These are phyloP conservation scores for Subacronicta megacephala DNA, from an alignment of 2,888 invertebrate species.

Conservation along the genomic window DNA sequence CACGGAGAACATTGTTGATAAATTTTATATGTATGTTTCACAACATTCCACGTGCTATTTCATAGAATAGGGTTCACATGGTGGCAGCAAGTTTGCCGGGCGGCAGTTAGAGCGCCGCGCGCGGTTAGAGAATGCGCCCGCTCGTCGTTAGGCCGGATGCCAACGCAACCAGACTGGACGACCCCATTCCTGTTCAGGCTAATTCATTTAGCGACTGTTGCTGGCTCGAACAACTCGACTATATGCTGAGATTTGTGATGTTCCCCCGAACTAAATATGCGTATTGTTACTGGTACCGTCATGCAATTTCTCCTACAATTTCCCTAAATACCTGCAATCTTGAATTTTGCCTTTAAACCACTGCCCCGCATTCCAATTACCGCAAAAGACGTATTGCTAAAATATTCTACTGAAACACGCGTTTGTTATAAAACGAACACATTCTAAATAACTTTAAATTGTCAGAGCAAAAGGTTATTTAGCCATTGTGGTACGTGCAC, in stretches of 20 bases:
- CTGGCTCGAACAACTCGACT: slow-evolving; percentile 61
- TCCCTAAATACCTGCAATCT: not conserved
- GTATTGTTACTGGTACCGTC: slow-evolving; percentile 18
- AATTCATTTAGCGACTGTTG: slow-evolving; percentile 85
- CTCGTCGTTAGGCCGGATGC: slow-evolving; percentile 89
- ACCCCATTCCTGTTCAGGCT: slow-evolving; percentile 87
- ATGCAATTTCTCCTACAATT: slow-evolving; percentile 16
- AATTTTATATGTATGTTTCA: slow-evolving; percentile 41
- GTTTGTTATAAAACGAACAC: slow-evolving; percentile 42
- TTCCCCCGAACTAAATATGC: slow-evolving; percentile 30
- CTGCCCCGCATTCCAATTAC: not conserved
- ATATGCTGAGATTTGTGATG: slow-evolving; percentile 57
- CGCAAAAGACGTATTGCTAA: slow-evolving; percentile 3
- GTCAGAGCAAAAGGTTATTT: slow-evolving; percentile 72
- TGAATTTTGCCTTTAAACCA: not conserved
- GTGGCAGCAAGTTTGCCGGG: slow-evolving; percentile 55
- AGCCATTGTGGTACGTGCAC: slow-evolving; percentile 75
- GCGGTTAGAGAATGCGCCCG: slow-evolving; percentile 79
- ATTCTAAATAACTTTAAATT: slow-evolving; percentile 59
- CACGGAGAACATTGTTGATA: slow-evolving; percentile 30
- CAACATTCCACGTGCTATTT: slow-evolving; percentile 46
- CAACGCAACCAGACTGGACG: slow-evolving; percentile 88
- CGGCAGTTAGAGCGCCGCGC: slow-evolving; percentile 57
- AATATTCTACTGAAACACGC: slow-evolving; percentile 21
- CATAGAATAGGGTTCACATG: slow-evolving; percentile 55